A percentile compares a stretch with the other conserved stretches of the same genome.
These are phyloP conservation scores for Scaptomyza polygonia DNA, from an alignment of 2,888 invertebrate species.

Conservation along the genomic window DNA sequence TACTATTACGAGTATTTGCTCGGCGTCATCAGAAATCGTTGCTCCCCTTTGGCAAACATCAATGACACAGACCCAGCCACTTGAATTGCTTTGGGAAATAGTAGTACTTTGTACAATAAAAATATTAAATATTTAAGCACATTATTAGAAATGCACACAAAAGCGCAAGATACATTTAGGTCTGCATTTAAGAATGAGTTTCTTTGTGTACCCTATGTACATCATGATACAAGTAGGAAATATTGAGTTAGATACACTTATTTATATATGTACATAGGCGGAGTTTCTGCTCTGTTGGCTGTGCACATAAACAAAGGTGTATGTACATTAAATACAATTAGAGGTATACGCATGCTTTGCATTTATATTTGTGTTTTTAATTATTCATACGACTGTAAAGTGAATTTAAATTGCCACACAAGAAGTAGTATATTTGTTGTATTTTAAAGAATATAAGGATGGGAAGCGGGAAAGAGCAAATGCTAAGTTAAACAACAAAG, in stretches of 20 bases:
- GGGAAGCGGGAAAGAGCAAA: background rate
- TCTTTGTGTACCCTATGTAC: slow-evolving; percentile 26
- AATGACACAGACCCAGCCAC: slow-evolving; percentile 54
- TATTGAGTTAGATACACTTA: slow-evolving; percentile 29
- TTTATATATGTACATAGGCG: slow-evolving; percentile 11
- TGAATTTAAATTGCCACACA: slow-evolving; percentile 15
- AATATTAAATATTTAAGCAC: slow-evolving; percentile 77
- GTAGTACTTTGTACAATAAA: no score
- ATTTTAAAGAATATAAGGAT: background rate
- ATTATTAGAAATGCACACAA: slow-evolving; percentile 76
- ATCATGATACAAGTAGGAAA: slow-evolving; percentile 37
- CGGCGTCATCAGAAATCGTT: slow-evolving; percentile 60
- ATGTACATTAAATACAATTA: slow-evolving; percentile 35
- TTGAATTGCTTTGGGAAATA: slow-evolving; percentile 63
- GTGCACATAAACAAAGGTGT: slow-evolving; percentile 50
- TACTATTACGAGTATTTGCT: slow-evolving; percentile 57
- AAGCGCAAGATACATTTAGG: slow-evolving; percentile 22
- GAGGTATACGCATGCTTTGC: slow-evolving; percentile 22
- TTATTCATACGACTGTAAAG: slow-evolving; percentile 47
- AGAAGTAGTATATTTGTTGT: background rate
- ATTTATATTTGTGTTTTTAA: slow-evolving; percentile 43
- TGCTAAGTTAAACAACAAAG: background rate
- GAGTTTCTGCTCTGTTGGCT: slow-evolving; percentile 38
- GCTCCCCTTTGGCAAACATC: slow-evolving; percentile 56
- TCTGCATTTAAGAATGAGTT: slow-evolving; percentile 41